Evolutionary conservation across 2,113 vertebrate genomes (phyloP), one percentile per base, ranked within the genome.

Genomic region (Benitochromis conjunctus): DNA sequence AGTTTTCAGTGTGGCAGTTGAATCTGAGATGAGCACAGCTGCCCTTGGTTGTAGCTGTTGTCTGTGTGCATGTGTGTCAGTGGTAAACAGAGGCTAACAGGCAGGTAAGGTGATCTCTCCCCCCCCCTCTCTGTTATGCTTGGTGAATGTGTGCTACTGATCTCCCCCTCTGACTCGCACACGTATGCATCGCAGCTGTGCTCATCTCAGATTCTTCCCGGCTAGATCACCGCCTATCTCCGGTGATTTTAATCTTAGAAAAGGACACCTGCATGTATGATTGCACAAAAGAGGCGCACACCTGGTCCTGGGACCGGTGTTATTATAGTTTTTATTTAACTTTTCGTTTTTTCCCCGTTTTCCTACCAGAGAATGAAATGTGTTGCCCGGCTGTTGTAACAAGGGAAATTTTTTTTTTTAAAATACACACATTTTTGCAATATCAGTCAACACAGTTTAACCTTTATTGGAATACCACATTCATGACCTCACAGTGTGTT

Each of bases 101-200:
- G 41, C 53, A 87, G 85, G 94, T 91, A 96, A 95, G 84, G 62
- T 81, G 92, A 96, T 62, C 81, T 62, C 81, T 82, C 85, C 26
- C 43, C 69, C 76, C 2, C 11, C 11, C 71, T 4, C 5, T 10
- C 51, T 83, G 71, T 84, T 77, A 83, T 34, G 76, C 43, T 26
- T 43, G 24, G 58, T 87, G 60, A 93, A 62, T 55, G 43, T 81
- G 56, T 80, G 38, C 36, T 38, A 64, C 46, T 83, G 46, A 80
- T 87, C 69, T 66, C 54, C n/a, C 58, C 48, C 10, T 57, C 1
- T 71, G 58, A 82, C 38, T 86, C 8, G 31, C 41, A 84, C 36
- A 69, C 34, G 29, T 41, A 86, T 46, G 16, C 6, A 18, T 12
- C 46, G 81, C 71, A 90, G 80, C 85, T 90, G 66, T 26, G 79